Evolutionary conservation across 1,140 invertebrate species (phyloP).

Genomic region (Drosophila serrata): DNA sequence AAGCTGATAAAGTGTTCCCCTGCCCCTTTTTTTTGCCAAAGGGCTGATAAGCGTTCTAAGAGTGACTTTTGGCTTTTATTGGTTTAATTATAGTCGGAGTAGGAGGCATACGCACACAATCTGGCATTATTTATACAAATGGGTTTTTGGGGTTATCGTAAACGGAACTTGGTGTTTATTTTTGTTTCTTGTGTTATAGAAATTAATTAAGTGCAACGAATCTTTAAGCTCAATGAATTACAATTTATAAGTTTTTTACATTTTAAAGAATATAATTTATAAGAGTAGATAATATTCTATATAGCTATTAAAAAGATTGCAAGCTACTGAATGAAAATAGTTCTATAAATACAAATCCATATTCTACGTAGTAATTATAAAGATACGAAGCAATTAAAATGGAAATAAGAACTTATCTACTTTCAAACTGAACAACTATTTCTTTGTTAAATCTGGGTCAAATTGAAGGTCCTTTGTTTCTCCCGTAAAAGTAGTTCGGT

Average conservation of each 20-base stretch:
- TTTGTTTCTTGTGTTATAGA: not conserved
- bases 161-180: slow-evolving; percentile 13
- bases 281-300: no score
- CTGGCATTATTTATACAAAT: slow-evolving; percentile 9
- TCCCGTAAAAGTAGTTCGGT: slow-evolving; percentile 14
- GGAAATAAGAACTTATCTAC: not conserved
- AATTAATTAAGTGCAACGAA: not conserved
- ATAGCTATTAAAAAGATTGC: no score
- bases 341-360: not conserved
- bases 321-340: no score
- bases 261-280: no score
- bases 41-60: slow-evolving; percentile 19
- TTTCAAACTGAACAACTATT: not conserved
- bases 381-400: not conserved
- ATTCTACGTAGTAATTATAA: no score
- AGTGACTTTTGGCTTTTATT: slow-evolving; percentile 20
- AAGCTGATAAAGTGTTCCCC: slow-evolving; percentile 11
- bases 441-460: slow-evolving; percentile 5
- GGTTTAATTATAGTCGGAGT: slow-evolving; percentile 20
- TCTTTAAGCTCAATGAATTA: no score
- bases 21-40: slow-evolving; percentile 8
- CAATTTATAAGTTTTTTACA: no score
- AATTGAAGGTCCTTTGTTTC: slow-evolving; percentile 9
- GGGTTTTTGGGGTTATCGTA: slow-evolving; percentile 25
- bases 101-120: not conserved